Percentiles rank a stretch among this genome's conserved stretches.
Conservation (phyloP, 2,797 vertebrate genomes). For the Syngnathus acus region DNA sequence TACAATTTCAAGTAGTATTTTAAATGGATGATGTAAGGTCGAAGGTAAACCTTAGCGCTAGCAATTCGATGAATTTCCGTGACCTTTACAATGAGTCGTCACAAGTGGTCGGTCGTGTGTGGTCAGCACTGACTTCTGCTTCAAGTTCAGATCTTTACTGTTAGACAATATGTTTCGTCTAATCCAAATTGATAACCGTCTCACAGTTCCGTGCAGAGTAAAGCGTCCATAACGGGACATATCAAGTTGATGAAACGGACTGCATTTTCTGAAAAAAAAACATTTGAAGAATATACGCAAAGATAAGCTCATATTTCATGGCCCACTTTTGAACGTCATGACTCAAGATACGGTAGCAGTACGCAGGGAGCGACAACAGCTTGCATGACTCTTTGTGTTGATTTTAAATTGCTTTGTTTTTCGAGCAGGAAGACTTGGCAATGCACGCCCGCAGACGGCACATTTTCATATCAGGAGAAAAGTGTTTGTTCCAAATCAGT, state of each 20-base stretch:
- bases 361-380: not conserved
- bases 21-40: too few species aligned
- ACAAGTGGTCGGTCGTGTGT: not conserved
- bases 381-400: constrained; percentile 7
- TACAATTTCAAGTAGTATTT: too few species aligned
- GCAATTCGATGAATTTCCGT: too few species aligned
- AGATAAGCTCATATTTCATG: not conserved
- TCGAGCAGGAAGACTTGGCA: constrained; percentile 1
- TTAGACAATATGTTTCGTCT: too few species aligned
- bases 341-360: not conserved
- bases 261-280: not conserved
- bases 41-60: too few species aligned
- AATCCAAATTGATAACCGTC: too few species aligned
- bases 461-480: constrained; percentile 1
- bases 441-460: not conserved
- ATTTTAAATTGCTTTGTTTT: not conserved
- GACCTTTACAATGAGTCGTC: not conserved
- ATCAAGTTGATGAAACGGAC: not conserved
- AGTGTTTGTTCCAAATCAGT: not conserved
- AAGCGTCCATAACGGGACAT: not conserved
- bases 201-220: not conserved
- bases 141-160: too few species aligned
- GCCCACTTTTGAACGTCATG: not conserved
- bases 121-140: not conserved
- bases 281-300: not conserved